These are phyloP conservation scores for Hylyphantes graminicola DNA, from an alignment of 1,140 invertebrate genomes.

Conservation along the genomic window DNA sequence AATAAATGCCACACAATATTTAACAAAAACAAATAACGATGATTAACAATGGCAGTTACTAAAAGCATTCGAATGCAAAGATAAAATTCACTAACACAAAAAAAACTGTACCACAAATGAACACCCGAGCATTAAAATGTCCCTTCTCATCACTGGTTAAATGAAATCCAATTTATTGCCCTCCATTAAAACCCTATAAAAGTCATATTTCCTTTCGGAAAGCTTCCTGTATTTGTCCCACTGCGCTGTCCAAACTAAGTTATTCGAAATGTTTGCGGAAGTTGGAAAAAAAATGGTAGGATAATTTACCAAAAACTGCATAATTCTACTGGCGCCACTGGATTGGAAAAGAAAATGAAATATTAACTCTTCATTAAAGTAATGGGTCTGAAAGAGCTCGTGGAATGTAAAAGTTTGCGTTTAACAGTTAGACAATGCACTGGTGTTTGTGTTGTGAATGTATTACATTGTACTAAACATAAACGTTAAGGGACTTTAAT, in stretches of 20 bases:
- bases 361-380: constrained; percentile 43
- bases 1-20: not conserved
- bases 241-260: constrained; percentile 25
- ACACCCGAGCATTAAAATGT: constrained; percentile 20
- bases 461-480: not conserved
- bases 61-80: not conserved
- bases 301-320: not conserved
- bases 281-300: not conserved
- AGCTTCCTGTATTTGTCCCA: not conserved
- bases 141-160: not conserved
- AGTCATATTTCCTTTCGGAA: constrained; percentile 40
- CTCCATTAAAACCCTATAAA: constrained; percentile 35
- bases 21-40: not conserved
- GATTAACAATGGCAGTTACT: not conserved
- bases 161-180: constrained; percentile 19
- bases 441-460: not conserved
- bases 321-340: constrained; percentile 7
- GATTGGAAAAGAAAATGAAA: constrained; percentile 47
- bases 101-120: not conserved
- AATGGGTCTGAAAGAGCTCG: constrained; percentile 20
- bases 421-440: not conserved
- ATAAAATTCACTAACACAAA: not conserved
- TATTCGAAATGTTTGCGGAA: constrained; percentile 11
- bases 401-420: not conserved
- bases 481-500: not conserved